These are phyloP conservation scores for Drosophila yakuba DNA, from an alignment of 1,140 invertebrate species.

Conservation along the genomic window DNA sequence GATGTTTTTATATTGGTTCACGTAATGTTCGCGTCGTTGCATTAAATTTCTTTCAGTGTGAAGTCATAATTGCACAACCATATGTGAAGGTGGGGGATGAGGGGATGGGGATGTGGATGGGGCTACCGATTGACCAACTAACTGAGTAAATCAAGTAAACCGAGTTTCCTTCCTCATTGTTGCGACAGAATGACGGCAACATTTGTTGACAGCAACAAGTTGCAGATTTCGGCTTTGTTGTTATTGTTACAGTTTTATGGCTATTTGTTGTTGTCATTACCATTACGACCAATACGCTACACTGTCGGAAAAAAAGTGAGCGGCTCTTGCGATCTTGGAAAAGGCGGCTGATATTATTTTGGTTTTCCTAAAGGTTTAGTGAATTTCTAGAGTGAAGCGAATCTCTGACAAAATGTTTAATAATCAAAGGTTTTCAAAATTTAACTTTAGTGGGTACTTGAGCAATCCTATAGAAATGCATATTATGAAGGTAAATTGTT, in stretches of 20 bases:
- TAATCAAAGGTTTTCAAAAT: too few species aligned
- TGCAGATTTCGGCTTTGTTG: conserved; percentile 29
- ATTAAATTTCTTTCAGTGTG: background rate
- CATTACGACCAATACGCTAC: conserved; percentile 19
- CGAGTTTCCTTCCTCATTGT: conserved; percentile 62
- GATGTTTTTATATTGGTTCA: too few species aligned
- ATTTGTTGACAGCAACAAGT: conserved; percentile 54
- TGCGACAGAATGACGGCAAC: conserved; percentile 47
- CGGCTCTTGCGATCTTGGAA: background rate
- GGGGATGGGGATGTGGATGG: background rate
- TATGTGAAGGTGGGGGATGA: background rate
- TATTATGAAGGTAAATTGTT: too few species aligned
- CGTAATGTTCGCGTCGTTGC: too few species aligned
- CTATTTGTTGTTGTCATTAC: conserved; percentile 25
- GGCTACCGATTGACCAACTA: conserved; percentile 50
- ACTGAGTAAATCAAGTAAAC: conserved; percentile 44
- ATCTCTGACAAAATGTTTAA: too few species aligned
- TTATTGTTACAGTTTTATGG: conserved; percentile 29
- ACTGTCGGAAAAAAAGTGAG: background rate
- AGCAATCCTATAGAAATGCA: too few species aligned
- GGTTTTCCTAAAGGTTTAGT: background rate
- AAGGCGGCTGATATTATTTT: background rate
- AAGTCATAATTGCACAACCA: conserved; percentile 31
- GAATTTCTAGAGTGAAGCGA: background rate
- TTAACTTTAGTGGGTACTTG: too few species aligned